Conservation (phyloP, 2,888 invertebrate genomes). For the Griposia aprilina region DNA sequence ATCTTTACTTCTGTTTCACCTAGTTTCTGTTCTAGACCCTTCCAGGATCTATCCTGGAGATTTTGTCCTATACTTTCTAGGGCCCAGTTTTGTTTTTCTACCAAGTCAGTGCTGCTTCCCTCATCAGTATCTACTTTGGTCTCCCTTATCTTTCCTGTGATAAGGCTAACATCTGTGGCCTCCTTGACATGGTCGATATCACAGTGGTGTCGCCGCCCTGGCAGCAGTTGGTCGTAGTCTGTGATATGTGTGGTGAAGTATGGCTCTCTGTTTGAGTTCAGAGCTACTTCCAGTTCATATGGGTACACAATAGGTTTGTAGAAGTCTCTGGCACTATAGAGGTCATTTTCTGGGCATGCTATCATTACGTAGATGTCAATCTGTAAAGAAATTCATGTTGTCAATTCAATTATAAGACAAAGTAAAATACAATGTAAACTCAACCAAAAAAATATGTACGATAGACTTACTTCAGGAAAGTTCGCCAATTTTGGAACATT, state of each 20-base stretch:
- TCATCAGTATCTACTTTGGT: slow-evolving; percentile 80
- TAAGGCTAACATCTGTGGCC: slow-evolving; percentile 93
- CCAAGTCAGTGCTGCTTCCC: slow-evolving; percentile 80
- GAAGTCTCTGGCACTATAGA: slow-evolving; percentile 96
- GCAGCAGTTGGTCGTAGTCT: slow-evolving; percentile 94
- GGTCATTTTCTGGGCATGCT: slow-evolving; percentile 97
- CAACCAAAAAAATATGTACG: slow-evolving; percentile 3
- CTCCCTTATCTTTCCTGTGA: slow-evolving; percentile 93
- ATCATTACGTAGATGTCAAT: slow-evolving; percentile 98
- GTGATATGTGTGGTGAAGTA: slow-evolving; percentile 92
- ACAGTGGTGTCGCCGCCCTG: slow-evolving; percentile 90
- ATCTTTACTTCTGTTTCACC: slow-evolving; percentile 93
- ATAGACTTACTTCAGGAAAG: slow-evolving; percentile 93
- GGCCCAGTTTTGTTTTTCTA: slow-evolving; percentile 88
- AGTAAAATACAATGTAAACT: background rate
- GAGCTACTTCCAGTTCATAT: slow-evolving; percentile 96
- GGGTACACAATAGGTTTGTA: slow-evolving; percentile 97
- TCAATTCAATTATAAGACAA: background rate
- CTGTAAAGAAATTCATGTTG: slow-evolving; percentile 80
- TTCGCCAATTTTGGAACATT: slow-evolving; percentile 98
- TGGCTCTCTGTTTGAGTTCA: slow-evolving; percentile 91
- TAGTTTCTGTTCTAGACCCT: slow-evolving; percentile 95
- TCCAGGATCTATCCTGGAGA: slow-evolving; percentile 94
- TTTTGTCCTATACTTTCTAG: slow-evolving; percentile 91
- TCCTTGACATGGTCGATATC: slow-evolving; percentile 83